Evolutionary conservation across 2,888 invertebrate genomes (phyloP).

Genomic region (Pyrochroa serraticornis): DNA sequence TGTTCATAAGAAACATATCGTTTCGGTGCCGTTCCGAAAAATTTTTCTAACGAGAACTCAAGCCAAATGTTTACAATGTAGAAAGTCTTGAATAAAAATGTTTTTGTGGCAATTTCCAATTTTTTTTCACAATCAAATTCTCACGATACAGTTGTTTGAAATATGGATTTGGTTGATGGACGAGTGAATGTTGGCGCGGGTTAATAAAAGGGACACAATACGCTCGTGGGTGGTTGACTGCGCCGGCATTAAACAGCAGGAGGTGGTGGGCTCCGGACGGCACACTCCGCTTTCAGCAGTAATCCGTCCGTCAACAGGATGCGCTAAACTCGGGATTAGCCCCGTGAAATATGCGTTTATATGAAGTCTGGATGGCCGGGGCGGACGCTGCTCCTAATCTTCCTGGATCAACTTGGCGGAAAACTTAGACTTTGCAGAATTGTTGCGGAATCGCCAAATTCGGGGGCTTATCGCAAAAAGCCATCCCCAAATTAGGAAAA

Average conservation of each 20-base stretch:
- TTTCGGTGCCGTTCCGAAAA: constrained; percentile 6
- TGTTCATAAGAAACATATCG: constrained; percentile 2
- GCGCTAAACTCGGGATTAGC: constrained; percentile 48
- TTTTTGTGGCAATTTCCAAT: no score
- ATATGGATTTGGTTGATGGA: constrained; percentile 15
- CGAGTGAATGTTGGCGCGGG: constrained; percentile 7
- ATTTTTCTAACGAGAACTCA: constrained; percentile 16
- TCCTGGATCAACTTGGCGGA: no score
- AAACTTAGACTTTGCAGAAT: no score
- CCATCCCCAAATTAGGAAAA: no score
- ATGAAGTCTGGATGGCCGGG: constrained; percentile 28
- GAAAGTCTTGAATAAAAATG: not conserved
- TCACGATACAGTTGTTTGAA: not conserved
- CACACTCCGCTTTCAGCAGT: constrained; percentile 48
- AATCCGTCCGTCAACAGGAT: constrained; percentile 54
- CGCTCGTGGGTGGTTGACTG: constrained; percentile 31
- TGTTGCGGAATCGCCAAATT: no score
- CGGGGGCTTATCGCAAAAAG: no score
- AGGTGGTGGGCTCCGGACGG: constrained; percentile 27
- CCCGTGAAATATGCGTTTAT: constrained; percentile 50
- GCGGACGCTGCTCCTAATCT: no score
- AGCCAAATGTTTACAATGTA: constrained; percentile 6
- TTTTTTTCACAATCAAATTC: not conserved
- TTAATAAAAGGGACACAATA: constrained; percentile 21
- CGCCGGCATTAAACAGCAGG: constrained; percentile 45